These are phyloP conservation scores for Micromys minutus DNA, from an alignment of 2,113 vertebrate genomes.

Conservation along the genomic window DNA sequence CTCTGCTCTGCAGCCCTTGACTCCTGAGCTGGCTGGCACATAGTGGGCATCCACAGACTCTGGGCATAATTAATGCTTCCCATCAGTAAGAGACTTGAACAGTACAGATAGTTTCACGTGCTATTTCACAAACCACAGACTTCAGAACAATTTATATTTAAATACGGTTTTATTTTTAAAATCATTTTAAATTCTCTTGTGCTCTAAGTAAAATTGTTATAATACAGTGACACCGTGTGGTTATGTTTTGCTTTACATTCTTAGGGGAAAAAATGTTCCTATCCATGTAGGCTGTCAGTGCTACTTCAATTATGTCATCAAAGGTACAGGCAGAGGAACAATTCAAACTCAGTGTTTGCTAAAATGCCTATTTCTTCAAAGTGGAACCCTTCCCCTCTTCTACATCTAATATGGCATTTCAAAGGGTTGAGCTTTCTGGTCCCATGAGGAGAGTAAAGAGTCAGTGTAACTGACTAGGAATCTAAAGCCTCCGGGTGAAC, in stretches of 20 bases:
- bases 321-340: conserved; percentile 5
- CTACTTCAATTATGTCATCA: conserved; percentile 38
- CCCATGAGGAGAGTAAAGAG: conserved; percentile 25
- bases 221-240: conserved; percentile 87
- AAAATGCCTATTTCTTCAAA: conserved; percentile 37
- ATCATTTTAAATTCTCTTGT: conserved; percentile 61
- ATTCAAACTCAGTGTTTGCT: conserved; percentile 49
- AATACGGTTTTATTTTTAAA: conserved; percentile 65
- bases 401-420: conserved; percentile 31
- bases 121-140: conserved; percentile 72
- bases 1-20: background rate
- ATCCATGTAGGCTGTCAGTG: background rate
- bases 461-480: conserved; percentile 19
- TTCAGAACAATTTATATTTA: conserved; percentile 71
- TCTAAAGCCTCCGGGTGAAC: conserved; percentile 31
- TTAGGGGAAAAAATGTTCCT: conserved; percentile 2
- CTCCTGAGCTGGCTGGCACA: background rate
- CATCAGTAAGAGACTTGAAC: conserved; percentile 62
- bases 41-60: background rate
- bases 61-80: conserved; percentile 60
- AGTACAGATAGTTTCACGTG: conserved; percentile 62
- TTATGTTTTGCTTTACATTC: conserved; percentile 72
- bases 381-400: background rate
- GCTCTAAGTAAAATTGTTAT: conserved; percentile 67
- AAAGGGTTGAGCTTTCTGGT: conserved; percentile 32